Evolutionary conservation across 2,113 vertebrate genomes (phyloP).

Genomic region (Tursiops truncatus): DNA sequence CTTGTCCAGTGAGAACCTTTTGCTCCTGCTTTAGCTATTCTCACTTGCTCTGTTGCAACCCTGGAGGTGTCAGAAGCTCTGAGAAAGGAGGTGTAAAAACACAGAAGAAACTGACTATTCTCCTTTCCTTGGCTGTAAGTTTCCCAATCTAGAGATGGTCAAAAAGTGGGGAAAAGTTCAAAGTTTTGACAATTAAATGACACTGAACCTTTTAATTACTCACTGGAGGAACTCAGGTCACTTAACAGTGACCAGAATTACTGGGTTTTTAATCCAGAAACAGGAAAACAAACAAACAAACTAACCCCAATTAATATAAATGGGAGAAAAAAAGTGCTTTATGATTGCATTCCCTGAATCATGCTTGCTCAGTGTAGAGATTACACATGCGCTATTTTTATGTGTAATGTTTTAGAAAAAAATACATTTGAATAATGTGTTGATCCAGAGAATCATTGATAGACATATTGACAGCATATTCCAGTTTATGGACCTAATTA

Average conservation of each 20-base stretch:
- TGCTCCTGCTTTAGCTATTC: not conserved
- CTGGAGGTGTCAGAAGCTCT: not conserved
- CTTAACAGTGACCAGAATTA: not conserved
- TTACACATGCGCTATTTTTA: not conserved
- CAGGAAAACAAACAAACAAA: not conserved
- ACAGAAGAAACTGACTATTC: not conserved
- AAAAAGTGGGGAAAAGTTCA: not conserved
- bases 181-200: not conserved
- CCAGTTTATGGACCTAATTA: not conserved
- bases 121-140: not conserved
- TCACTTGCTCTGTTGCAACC: not conserved
- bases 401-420: not conserved
- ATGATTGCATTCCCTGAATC: not conserved
- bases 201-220: not conserved
- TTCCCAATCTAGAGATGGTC: not conserved
- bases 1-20: not conserved
- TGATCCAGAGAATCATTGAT: not conserved
- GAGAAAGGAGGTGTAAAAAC: not conserved
- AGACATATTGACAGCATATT: not conserved
- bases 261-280: not conserved
- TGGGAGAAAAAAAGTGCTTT: not conserved
- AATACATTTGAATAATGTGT: not conserved
- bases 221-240: not conserved
- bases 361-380: not conserved
- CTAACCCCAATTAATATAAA: not conserved